phyloP scores from a whole-genome alignment of 2,888 invertebrate species.

The Seladonia tumulorum region DNA sequence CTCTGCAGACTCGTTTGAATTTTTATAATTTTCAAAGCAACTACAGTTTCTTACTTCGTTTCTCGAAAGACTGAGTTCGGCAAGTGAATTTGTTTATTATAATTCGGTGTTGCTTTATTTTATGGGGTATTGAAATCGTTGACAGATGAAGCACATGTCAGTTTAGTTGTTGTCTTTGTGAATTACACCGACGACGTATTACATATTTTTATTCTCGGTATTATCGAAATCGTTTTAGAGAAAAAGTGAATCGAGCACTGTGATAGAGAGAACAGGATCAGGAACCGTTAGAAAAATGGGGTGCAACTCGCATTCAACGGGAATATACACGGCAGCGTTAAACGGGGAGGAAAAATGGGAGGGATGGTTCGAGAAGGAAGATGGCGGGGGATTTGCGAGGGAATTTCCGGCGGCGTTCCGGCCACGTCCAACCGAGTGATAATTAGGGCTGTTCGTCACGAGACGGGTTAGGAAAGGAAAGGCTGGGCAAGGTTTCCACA shows the following conservation, averaged over 20 bases:
- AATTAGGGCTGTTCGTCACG: slow-evolving; percentile 70
- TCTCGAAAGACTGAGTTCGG: background rate
- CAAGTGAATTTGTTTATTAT: background rate
- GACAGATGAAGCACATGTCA: background rate
- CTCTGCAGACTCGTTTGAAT: too few species aligned
- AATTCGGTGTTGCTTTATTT: background rate
- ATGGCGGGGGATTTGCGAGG: slow-evolving; percentile 62
- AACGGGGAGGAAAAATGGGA: slow-evolving; percentile 24
- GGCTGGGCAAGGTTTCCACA: slow-evolving; percentile 40
- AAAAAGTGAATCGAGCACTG: background rate
- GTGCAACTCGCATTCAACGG: background rate
- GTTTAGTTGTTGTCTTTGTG: background rate
- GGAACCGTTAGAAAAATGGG: background rate
- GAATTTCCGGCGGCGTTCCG: slow-evolving; percentile 41
- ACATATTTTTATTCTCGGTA: background rate
- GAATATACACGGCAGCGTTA: background rate
- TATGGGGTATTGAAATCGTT: background rate
- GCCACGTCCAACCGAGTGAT: slow-evolving; percentile 64
- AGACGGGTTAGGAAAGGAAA: slow-evolving; percentile 30
- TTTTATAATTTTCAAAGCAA: too few species aligned
- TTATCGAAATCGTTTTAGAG: slow-evolving; percentile 23
- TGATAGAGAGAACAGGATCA: background rate
- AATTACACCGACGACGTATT: background rate
- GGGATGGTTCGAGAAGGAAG: slow-evolving; percentile 20
- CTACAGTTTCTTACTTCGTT: too few species aligned